Percentiles rank a stretch among this genome's conserved stretches.
Conservation (phyloP, 1,140 invertebrate species). For the Conopomorpha cramerella region DNA sequence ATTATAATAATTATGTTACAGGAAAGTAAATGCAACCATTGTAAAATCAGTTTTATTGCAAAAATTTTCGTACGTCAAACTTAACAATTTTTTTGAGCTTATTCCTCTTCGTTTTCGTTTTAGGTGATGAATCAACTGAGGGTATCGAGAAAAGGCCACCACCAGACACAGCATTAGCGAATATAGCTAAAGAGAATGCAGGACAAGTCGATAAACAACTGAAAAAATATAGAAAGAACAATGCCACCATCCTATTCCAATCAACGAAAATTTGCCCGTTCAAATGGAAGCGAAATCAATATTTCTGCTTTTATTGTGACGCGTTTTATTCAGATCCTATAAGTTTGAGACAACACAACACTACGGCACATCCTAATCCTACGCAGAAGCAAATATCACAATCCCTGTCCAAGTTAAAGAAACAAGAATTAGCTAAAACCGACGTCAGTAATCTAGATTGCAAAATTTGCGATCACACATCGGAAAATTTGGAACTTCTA, state of each 20-base stretch:
- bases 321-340: slow-evolving; percentile 25
- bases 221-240: not conserved
- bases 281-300: slow-evolving; percentile 42
- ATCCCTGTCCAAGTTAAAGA: slow-evolving; percentile 27
- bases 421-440: slow-evolving; percentile 38
- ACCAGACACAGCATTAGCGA: too few relatives aligned
- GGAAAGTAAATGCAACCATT: too few relatives aligned
- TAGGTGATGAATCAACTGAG: too few relatives aligned
- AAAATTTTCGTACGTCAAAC: too few relatives aligned
- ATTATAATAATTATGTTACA: not conserved
- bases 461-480: slow-evolving; percentile 22
- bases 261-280: slow-evolving; percentile 37
- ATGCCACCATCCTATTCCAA: slow-evolving; percentile 25
- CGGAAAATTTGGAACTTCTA: slow-evolving; percentile 15
- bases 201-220: not conserved
- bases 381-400: slow-evolving; percentile 16
- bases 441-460: slow-evolving; percentile 33
- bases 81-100: too few relatives aligned
- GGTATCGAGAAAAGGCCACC: not conserved
- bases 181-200: not conserved
- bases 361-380: slow-evolving; percentile 14
- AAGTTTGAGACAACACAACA: slow-evolving; percentile 24
- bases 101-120: too few relatives aligned
- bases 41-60: too few relatives aligned
- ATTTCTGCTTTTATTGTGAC: slow-evolving; percentile 39